Evolutionary conservation across 2,797 vertebrate species (phyloP).

Genomic region (Telmatherina bonti): DNA sequence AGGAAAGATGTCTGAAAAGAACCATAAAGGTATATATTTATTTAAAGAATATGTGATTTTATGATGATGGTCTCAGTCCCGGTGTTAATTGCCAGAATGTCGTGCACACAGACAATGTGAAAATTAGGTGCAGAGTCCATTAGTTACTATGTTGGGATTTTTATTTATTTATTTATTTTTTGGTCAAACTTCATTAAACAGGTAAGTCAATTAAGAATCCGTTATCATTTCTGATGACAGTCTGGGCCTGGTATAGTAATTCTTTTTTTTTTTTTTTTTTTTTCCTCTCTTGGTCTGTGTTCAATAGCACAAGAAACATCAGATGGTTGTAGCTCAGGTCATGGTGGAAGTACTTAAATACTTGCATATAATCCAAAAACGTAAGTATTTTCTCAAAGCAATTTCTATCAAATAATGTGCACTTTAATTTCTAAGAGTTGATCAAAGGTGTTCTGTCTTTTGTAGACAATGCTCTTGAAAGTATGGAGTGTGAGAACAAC

Average conservation of each 20-base stretch:
- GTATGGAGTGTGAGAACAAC: constrained; percentile 85
- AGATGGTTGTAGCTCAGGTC: constrained; percentile 85
- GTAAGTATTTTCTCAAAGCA: constrained; percentile 70
- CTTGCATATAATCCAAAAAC: constrained; percentile 85
- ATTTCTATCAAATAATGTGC: neutral
- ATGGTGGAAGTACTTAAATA: constrained; percentile 88
- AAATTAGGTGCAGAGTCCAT: no score
- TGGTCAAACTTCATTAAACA: neutral
- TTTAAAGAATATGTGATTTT: no score
- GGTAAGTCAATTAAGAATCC: neutral
- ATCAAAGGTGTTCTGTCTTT: constrained; percentile 2
- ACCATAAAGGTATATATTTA: no score
- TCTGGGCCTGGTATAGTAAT: neutral
- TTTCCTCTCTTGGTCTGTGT: constrained; percentile 14
- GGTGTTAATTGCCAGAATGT: no score
- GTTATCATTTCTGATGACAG: neutral
- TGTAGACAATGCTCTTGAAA: constrained; percentile 87
- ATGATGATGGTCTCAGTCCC: no score
- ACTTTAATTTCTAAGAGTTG: constrained; percentile 7
- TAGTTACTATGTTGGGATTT: neutral
- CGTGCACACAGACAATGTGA: no score
- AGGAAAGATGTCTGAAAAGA: no score
- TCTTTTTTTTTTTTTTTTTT: no score
- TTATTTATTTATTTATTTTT: no score
- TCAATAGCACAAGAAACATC: constrained; percentile 85